These are phyloP conservation scores for Lasioglossum marginatum DNA, from an alignment of 2,888 invertebrate species.

Conservation along the genomic window DNA sequence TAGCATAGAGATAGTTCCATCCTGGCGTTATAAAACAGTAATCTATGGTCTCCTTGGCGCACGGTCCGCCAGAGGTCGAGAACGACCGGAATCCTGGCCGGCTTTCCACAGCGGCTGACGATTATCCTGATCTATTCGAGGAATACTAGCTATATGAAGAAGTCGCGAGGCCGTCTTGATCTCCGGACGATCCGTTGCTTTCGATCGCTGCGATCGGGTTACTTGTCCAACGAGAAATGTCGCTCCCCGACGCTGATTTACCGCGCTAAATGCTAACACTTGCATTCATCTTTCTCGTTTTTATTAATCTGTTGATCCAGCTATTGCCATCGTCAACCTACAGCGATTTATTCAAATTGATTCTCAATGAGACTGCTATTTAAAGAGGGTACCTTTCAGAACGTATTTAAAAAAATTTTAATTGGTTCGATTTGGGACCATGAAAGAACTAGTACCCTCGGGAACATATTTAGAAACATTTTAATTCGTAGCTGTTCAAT, in stretches of 20 bases:
- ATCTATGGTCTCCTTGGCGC: conserved; percentile 50
- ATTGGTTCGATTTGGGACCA: too few species aligned
- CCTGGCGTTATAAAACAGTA: conserved; percentile 58
- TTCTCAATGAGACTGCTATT: too few species aligned
- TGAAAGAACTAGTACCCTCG: too few species aligned
- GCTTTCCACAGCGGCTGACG: conserved; percentile 47
- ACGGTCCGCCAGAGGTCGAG: conserved; percentile 39
- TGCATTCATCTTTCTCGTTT: background rate
- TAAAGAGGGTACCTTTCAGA: too few species aligned
- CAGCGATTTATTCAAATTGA: too few species aligned
- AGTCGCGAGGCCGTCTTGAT: background rate
- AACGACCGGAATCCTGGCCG: conserved; percentile 56
- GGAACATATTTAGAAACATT: too few species aligned
- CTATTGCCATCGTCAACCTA: too few species aligned
- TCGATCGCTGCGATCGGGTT: background rate
- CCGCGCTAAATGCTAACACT: background rate
- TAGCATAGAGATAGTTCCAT: conserved; percentile 62
- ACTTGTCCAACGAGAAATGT: background rate
- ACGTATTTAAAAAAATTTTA: too few species aligned
- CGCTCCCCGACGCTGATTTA: background rate
- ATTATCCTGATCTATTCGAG: conserved; percentile 40
- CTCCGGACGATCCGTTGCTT: background rate
- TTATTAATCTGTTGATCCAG: background rate
- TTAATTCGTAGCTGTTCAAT: too few species aligned
- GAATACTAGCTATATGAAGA: background rate